Conservation (phyloP, 2,113 vertebrate genomes). For the Myrmecophaga tridactyla region DNA sequence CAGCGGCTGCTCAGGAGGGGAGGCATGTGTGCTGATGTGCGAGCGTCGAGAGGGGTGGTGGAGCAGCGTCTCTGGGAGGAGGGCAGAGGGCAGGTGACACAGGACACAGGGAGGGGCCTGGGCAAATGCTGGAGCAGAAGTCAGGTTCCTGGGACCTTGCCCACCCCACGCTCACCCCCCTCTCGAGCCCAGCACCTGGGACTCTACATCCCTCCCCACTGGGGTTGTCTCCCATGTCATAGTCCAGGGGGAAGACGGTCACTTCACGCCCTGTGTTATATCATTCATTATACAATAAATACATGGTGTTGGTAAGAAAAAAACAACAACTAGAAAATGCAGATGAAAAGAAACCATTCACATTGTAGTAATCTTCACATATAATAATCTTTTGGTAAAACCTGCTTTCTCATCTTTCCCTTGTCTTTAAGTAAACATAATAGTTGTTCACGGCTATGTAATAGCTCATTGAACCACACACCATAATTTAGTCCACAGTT, state of each 20-base stretch:
- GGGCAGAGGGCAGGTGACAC: background rate
- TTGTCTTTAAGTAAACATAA: background rate
- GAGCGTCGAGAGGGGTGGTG: background rate
- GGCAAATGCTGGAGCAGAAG: background rate
- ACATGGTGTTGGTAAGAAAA: background rate
- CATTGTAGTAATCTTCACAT: background rate
- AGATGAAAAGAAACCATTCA: background rate
- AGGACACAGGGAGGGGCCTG: background rate
- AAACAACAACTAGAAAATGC: background rate
- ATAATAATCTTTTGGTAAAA: background rate
- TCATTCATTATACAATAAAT: background rate
- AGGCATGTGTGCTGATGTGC: background rate
- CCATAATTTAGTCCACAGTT: background rate
- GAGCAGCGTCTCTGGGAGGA: background rate
- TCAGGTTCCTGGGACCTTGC: background rate
- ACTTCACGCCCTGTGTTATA: background rate
- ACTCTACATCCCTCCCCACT: background rate
- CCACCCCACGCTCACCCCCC: too few species aligned
- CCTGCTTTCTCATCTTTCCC: background rate
- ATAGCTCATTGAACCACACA: background rate
- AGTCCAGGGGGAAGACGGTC: background rate
- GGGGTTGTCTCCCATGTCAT: background rate
- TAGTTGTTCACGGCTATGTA: background rate
- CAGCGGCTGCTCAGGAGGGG: background rate
- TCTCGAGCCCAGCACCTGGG: background rate